Evolutionary conservation across 2,888 invertebrate species (phyloP), one percentile per base, ranked within the genome.

Genomic region (Orthosia gothica): DNA sequence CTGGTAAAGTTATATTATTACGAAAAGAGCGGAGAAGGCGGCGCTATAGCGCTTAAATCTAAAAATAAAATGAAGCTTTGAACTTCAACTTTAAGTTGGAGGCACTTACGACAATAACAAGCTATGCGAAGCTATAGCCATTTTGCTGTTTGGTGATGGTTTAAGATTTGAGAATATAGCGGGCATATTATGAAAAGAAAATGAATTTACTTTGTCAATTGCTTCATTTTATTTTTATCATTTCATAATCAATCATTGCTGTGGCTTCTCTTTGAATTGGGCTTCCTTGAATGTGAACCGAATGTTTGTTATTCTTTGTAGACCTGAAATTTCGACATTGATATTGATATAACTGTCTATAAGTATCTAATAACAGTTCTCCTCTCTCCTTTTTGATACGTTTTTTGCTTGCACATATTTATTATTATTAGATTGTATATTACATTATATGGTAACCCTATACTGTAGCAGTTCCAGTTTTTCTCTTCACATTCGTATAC

Each of bases 61-160:
- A 62, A 81, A 82, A 87, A 84, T 87, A 79, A 87, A 85, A 85
- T 85, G 76, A 85, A 75, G 82, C 70, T 83, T 84, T 70, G 70
- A 85, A 87, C 79, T 85, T 89, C 76, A 84, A 87, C 77, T 85
- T 85, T 73, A 81, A 85, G 81, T 85, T 85, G 80, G 79, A 83
- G 84, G 84, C 76, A 84, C 87, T 89, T 87, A 84, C 83, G 82
- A 83, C 84, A 78, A 84, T 87, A 87, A 87, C 87, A 86, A 86
- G 86, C 85, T 86, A 83, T 86, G 71, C 63, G 70, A 47, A 71
- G 85, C 74, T 83, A 84, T 85, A 83, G 82, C 83, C 81, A 73
- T 82, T 80, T 76, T 75, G 77, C 55, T 73, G 49, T 63, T 76
- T 81, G 55, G 18, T 18, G 47, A 55, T 50, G 73, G 72, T 5